phyloP scores from a whole-genome alignment of 2,113 vertebrate genomes.

The Periophthalmus modestus region DNA sequence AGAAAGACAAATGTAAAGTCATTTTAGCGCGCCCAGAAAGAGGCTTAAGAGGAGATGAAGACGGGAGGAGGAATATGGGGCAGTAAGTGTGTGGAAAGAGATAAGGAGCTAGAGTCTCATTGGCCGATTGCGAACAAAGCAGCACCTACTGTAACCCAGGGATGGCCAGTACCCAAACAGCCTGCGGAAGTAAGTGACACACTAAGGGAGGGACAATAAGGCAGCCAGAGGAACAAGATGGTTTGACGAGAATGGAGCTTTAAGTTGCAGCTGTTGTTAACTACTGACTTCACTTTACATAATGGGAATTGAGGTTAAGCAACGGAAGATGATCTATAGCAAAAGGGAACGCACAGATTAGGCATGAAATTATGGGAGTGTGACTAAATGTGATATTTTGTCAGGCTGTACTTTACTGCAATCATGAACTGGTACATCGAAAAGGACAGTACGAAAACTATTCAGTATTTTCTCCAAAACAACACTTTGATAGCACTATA shows the following conservation, averaged over 20 bases:
- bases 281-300: no score
- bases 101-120: slow-evolving; percentile 9
- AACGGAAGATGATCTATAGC: no score
- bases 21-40: slow-evolving; percentile 14
- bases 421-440: no score
- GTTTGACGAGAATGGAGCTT: neutral
- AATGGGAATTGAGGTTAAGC: no score
- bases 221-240: neutral
- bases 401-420: no score
- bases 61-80: slow-evolving; percentile 16
- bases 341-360: no score
- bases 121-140: slow-evolving; percentile 12
- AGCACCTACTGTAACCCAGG: neutral
- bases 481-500: no score
- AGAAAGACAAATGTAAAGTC: slow-evolving; percentile 10
- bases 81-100: slow-evolving; percentile 6
- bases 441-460: no score
- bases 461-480: no score
- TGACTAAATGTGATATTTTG: no score
- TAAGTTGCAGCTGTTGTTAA: neutral
- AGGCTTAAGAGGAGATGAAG: slow-evolving; percentile 19
- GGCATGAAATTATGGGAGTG: no score
- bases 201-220: neutral
- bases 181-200: neutral
- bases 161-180: neutral